These are phyloP conservation scores for Malaclemys terrapin DNA, from an alignment of 2,113 vertebrate genomes.

Conservation along the genomic window DNA sequence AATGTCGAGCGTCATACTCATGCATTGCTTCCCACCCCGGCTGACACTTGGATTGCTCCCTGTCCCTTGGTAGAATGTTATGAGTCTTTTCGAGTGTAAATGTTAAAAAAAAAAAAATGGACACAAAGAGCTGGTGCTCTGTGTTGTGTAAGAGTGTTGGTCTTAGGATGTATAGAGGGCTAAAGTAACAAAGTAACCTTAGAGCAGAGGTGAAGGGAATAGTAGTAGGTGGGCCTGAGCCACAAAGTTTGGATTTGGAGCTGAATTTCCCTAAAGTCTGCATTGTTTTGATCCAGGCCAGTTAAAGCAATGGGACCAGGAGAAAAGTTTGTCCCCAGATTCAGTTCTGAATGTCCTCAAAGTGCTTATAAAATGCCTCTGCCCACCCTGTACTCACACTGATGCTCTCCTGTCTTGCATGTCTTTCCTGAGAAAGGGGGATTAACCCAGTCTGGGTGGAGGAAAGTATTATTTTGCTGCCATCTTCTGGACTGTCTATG, in stretches of 20 bases:
- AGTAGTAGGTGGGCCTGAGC: background rate
- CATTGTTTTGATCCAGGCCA: background rate
- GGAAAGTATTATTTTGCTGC: background rate
- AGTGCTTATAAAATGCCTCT: background rate
- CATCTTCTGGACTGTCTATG: background rate
- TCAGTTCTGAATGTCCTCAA: background rate
- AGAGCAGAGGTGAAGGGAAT: background rate
- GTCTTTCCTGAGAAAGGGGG: background rate
- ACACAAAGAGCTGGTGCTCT: rapidly evolving
- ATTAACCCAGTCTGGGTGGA: rapidly evolving
- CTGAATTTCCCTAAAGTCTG: background rate
- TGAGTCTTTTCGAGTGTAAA: background rate
- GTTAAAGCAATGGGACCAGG: background rate
- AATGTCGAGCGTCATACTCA: background rate
- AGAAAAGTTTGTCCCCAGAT: rapidly evolving
- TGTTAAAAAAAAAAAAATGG: background rate
- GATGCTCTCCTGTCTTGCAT: background rate
- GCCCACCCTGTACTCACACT: background rate
- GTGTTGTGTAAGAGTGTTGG: background rate
- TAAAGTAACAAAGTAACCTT: background rate
- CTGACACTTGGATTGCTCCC: background rate
- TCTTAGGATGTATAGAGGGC: background rate
- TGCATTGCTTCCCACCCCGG: background rate
- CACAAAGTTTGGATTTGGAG: background rate
- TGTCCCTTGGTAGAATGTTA: background rate